Conservation (phyloP, 1,140 invertebrate species). For the Panagrolaimus sp. region DNA sequence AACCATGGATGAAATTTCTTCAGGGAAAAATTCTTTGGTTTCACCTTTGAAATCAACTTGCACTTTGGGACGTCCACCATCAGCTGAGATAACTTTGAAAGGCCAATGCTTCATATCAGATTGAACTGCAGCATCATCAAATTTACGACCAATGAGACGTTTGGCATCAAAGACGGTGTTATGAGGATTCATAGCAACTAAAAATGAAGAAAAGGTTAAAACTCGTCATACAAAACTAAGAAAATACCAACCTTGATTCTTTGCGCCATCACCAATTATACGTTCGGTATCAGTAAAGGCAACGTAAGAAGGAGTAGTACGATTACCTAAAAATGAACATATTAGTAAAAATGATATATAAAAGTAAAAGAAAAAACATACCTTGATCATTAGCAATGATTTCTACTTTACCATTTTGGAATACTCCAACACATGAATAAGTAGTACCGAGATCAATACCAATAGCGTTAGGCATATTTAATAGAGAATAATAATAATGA, state of each 20-base stretch:
- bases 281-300: conserved; percentile 81
- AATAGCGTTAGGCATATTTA: conserved; percentile 7
- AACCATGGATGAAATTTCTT: conserved; percentile 70
- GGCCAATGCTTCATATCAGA: conserved; percentile 67
- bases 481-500: neutral
- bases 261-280: conserved; percentile 71
- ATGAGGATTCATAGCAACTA: conserved; percentile 76
- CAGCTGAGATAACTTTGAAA: conserved; percentile 59
- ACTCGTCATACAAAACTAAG: too few species aligned
- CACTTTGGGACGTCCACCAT: conserved; percentile 60
- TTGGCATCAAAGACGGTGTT: conserved; percentile 79
- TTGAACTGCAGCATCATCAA: conserved; percentile 71
- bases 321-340: conserved; percentile 64
- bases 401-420: conserved; percentile 72
- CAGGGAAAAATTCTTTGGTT: conserved; percentile 64
- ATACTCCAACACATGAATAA: conserved; percentile 72
- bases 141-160: conserved; percentile 71
- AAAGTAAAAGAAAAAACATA: neutral
- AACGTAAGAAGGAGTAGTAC: conserved; percentile 79
- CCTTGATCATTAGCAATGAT: conserved; percentile 79
- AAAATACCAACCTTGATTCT: too few species aligned
- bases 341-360: conserved; percentile 4
- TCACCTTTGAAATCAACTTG: conserved; percentile 64
- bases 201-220: too few species aligned
- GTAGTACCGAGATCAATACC: conserved; percentile 69